Percentiles rank a stretch among this genome's conserved stretches.
Evolutionary conservation across 2,113 vertebrate genomes (phyloP).

Genomic region (Dicerorhinus sumatrensis): DNA sequence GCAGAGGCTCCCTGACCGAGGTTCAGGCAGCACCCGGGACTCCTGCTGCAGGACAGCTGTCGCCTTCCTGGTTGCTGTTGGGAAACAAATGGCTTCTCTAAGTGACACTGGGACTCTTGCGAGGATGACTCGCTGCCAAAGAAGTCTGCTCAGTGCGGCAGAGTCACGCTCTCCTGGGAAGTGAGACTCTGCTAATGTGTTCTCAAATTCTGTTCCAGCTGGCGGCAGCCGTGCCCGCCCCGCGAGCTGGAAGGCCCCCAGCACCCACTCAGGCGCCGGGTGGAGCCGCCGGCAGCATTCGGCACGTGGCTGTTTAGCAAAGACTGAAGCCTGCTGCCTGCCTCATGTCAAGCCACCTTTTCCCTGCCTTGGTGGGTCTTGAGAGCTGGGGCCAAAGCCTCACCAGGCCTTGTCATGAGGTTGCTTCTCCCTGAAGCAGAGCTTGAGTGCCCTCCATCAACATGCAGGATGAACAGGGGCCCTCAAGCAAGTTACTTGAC

Average conservation of each 20-base stretch:
- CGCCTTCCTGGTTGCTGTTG: constrained; percentile 17
- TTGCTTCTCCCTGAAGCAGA: background rate
- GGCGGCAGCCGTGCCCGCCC: background rate
- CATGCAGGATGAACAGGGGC: too few species aligned
- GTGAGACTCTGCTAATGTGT: constrained; percentile 74
- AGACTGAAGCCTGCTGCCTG: background rate
- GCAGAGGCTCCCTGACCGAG: background rate
- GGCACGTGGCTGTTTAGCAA: background rate
- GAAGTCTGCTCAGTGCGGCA: background rate
- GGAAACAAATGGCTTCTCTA: constrained; percentile 66
- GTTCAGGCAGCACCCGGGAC: background rate
- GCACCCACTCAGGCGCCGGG: constrained; percentile 39
- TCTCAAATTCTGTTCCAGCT: constrained; percentile 74
- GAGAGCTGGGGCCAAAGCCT: background rate
- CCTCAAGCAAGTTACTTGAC: background rate
- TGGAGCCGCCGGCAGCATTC: background rate
- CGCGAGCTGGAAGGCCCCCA: constrained; percentile 67
- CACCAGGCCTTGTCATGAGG: rapidly evolving
- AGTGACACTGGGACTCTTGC: constrained; percentile 23
- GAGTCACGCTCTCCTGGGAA: constrained; percentile 47
- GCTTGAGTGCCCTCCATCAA: background rate
- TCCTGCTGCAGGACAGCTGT: background rate
- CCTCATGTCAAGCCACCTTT: background rate
- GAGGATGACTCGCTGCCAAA: constrained; percentile 45
- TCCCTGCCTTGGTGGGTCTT: background rate